Evolutionary conservation across 2,888 invertebrate genomes (phyloP), one percentile per base, ranked within the genome.

Genomic region (Deilephila porcellus): DNA sequence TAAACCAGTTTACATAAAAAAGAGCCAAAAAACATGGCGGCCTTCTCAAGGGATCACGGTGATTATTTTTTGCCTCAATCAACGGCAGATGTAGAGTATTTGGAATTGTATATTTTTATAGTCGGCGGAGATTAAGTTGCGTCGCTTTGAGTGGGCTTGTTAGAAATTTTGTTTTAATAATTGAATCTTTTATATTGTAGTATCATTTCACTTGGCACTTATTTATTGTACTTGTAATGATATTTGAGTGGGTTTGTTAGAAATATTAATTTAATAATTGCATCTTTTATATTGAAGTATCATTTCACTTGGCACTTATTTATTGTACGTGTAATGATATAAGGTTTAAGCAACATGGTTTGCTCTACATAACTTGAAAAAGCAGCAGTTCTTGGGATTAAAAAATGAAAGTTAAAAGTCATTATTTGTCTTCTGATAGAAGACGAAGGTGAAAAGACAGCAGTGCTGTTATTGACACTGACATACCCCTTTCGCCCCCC

Each of bases 1-100:
- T 74, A 71, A 91, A 92, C 92, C 86, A 76, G 92, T 92, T 92
- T 86, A 83, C 80, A 83, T 83, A 88, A 90, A 88, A 89, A 89
- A 83, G 80, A 74, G 77, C 80, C 77, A 78, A 83, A 85, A 88
- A 90, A 88, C 79, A 85, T 84, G 85, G 85, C 84, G 78, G 85
- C 79, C 76, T 75, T 79, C 81, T 80, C 78, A 78, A 80, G 82
- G 82, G 82, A 78, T 76, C 78, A 80, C 67, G 80, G 81, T 85
- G 86, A 85, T 86, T 85, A 87, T 89, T 88, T 87, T 87, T 91
- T 88, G 88, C 86, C 86, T 79, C 81, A 87, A 88, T 89, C 84
- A 85, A 87, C 83, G 83, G 84, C 89, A 89, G 88, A 86, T 89
- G 86, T 80, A 77, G 77, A 74, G 74, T 76, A 78, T 75, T 83